Conservation (phyloP, 2,113 vertebrate species). For the Nesoenas mayeri region DNA sequence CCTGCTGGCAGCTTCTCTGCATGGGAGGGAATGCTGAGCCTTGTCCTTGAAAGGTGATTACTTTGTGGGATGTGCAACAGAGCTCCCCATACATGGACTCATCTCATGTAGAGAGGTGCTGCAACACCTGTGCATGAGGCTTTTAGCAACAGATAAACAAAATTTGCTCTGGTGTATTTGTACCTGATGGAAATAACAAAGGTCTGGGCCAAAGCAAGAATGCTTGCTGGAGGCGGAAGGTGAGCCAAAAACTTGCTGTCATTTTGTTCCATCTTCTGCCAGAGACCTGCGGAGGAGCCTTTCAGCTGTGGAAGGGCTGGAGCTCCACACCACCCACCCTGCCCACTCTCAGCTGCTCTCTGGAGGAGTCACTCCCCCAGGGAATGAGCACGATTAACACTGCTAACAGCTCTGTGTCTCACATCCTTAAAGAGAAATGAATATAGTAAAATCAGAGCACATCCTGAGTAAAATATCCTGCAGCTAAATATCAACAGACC, state of each 20-base stretch:
- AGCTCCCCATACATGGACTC: not conserved
- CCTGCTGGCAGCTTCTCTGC: conserved; percentile 1
- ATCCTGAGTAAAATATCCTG: not conserved
- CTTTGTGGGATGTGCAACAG: not conserved
- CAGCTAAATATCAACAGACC: not conserved
- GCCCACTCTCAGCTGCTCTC: not conserved
- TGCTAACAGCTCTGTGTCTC: not conserved
- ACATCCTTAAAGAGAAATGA: not conserved
- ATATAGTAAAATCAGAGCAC: not conserved
- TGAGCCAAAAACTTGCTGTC: not conserved
- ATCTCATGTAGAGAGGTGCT: not conserved
- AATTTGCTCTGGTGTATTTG: not conserved
- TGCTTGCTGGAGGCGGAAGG: not conserved
- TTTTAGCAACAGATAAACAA: not conserved
- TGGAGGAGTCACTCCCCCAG: not conserved
- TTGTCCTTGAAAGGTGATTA: conserved; percentile 6
- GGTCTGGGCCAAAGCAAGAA: not conserved
- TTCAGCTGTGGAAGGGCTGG: not conserved
- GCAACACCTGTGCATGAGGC: not conserved
- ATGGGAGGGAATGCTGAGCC: not conserved
- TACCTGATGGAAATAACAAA: not conserved
- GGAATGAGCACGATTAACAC: not conserved
- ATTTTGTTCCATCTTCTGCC: not conserved
- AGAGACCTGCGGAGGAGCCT: not conserved
- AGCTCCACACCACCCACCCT: not conserved